Base-by-base conservation (phyloP, 37 sponge, comb jelly and placozoan genomes). In the Aplysina aerophoba region DNA sequence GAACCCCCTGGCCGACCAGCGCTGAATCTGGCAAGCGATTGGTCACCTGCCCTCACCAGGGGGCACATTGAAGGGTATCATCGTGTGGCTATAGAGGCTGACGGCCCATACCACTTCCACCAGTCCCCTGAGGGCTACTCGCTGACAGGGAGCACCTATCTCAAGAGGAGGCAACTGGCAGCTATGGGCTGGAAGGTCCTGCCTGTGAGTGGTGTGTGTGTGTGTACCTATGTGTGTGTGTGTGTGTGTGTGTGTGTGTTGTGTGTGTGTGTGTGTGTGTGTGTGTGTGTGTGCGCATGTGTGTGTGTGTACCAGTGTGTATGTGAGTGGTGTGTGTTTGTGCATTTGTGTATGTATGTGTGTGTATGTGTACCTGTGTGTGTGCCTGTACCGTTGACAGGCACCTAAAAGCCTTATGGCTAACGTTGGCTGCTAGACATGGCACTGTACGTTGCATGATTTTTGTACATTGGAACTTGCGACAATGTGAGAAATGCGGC, bases 181-280 rank as follows among this genome's bases (percentile, higher is more conserved):
- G 84, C 85, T 19, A 57, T 87, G n/a, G 91, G 91, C 6, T 91
- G 88, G 88, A 71, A 83, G 33, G 81, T 91, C 22, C 34, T 87
- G 19, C 72, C 80, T 58, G 91, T 91, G 40, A 84, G 91, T 71
- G 24, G 34, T 54, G 44, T 53, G 44, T 30, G 27, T 19, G 56
- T 24, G 16, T 54, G 40, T 79, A 6, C 58, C 25, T 55, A 36
- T 33, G 33, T 53, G 59, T 53, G 59, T 53, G 59, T 56, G 58
- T 53, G 16, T 81, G 59, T 58, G n/a, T 50, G 20, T 54, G 50
- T 44, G 50, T 44, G 50, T 44, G 50, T 44, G 50, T 44, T 44
- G 50, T 44, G 50, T 37, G 20, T 39, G 38, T 35, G 22, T 72
- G 22, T 37, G 37, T 21, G 36, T 39, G 36, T 72, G 38, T 72